Conservation (phyloP, 2,113 vertebrate genomes). For the Australoheros scitulus region DNA sequence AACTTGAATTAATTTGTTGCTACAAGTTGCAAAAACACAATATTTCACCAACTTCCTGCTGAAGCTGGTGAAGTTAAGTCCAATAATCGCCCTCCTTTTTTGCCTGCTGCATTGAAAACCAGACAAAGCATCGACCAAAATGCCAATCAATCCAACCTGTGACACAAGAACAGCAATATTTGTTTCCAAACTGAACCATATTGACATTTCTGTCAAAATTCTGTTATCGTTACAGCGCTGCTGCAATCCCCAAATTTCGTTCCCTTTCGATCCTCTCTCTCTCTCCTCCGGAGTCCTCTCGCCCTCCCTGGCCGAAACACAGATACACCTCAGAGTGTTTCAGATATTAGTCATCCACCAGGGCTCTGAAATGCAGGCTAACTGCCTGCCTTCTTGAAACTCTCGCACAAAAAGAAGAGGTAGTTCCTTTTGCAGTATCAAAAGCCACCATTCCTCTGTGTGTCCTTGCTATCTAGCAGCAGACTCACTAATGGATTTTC, state of each 20-base stretch:
- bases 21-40: background rate
- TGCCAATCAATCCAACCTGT: background rate
- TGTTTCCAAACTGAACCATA: background rate
- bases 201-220: background rate
- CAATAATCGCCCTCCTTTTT: background rate
- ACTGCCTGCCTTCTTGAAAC: constrained; percentile 10
- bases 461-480: constrained; percentile 44
- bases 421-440: constrained; percentile 23
- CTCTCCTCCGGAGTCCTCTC: background rate
- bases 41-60: background rate
- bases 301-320: background rate
- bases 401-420: background rate
- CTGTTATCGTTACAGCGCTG: background rate
- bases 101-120: background rate
- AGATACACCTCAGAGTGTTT: constrained; percentile 20
- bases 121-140: background rate
- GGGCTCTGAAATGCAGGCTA: background rate
- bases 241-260: background rate
- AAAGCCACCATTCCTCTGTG: constrained; percentile 48
- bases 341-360: constrained; percentile 14
- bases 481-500: constrained; percentile 61
- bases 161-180: background rate
- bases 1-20: background rate
- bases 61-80: too few relatives aligned
- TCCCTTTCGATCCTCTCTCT: background rate